These are phyloP conservation scores for Ceratina calcarata DNA, from an alignment of 1,140 invertebrate species.

Conservation along the genomic window DNA sequence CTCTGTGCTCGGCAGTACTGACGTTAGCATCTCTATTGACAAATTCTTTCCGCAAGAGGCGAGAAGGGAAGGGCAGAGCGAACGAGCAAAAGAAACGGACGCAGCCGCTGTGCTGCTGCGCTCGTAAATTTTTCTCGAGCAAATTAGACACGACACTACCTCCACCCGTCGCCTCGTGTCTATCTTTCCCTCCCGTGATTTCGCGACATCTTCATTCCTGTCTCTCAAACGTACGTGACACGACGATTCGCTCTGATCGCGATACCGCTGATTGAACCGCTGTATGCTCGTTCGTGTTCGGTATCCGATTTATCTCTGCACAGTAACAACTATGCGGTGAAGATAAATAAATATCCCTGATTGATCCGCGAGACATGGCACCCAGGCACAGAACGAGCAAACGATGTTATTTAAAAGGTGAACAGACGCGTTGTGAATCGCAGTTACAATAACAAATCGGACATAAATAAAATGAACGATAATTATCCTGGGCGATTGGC, in stretches of 20 bases:
- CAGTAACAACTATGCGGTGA: not conserved
- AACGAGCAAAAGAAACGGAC: constrained; percentile 8
- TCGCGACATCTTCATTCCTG: not conserved
- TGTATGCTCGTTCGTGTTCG: not conserved
- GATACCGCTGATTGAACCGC: not conserved
- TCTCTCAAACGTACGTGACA: not conserved
- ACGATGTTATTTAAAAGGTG: not conserved
- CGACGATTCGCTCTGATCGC: not conserved
- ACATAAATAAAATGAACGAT: constrained; percentile 27
- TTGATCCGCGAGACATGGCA: not conserved
- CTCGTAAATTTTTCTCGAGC: constrained; percentile 60
- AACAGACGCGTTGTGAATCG: not conserved
- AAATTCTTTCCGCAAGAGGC: constrained; percentile 64
- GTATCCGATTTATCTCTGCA: constrained; percentile 32
- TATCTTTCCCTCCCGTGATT: too few relatives aligned
- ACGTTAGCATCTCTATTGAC: constrained; percentile 66
- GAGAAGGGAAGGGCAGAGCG: constrained; percentile 28
- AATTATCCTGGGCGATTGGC: not conserved
- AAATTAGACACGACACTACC: constrained; percentile 57
- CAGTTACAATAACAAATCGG: constrained; percentile 17
- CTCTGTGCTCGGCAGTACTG: constrained; percentile 35
- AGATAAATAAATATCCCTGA: constrained; percentile 30
- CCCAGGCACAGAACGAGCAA: constrained; percentile 6
- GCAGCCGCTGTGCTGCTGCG: constrained; percentile 31
- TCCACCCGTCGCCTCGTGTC: not conserved